phyloP scores from a whole-genome alignment of 2,797 vertebrate species.

The Hirundo rustica region DNA sequence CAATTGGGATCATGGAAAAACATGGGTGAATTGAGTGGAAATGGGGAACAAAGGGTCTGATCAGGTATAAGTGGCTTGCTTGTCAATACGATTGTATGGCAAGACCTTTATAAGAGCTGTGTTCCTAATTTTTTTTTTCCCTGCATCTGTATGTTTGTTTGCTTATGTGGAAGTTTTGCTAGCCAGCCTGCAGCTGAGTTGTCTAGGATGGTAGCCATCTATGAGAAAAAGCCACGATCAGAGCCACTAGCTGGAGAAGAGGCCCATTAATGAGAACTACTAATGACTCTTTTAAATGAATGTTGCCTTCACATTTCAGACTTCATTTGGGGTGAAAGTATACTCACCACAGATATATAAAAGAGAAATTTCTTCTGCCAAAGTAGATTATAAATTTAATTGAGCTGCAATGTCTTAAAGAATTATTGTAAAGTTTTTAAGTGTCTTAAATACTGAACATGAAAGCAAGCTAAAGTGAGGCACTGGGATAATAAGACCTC shows the following conservation, averaged over 20 bases:
- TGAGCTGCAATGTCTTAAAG: background rate
- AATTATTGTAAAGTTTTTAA: background rate
- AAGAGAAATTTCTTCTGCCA: background rate
- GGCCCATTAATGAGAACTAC: background rate
- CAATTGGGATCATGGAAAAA: background rate
- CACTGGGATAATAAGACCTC: background rate
- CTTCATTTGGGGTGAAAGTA: background rate
- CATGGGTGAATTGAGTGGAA: background rate
- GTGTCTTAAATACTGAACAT: background rate
- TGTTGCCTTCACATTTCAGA: background rate
- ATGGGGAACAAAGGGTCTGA: background rate
- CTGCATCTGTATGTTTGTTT: background rate
- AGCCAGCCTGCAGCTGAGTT: background rate
- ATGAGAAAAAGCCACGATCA: background rate
- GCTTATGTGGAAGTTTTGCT: background rate
- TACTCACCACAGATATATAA: background rate
- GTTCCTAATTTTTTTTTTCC: background rate
- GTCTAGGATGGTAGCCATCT: too few relatives aligned
- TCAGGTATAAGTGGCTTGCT: background rate
- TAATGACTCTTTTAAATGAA: background rate
- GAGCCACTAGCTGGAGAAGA: background rate
- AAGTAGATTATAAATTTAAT: background rate
- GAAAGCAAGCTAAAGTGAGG: background rate
- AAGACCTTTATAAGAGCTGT: background rate
- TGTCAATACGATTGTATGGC: accelerated